Evolutionary conservation across 1,140 invertebrate genomes (phyloP), one percentile per base, ranked within the genome.

Genomic region (Dendroctonus ponderosae): DNA sequence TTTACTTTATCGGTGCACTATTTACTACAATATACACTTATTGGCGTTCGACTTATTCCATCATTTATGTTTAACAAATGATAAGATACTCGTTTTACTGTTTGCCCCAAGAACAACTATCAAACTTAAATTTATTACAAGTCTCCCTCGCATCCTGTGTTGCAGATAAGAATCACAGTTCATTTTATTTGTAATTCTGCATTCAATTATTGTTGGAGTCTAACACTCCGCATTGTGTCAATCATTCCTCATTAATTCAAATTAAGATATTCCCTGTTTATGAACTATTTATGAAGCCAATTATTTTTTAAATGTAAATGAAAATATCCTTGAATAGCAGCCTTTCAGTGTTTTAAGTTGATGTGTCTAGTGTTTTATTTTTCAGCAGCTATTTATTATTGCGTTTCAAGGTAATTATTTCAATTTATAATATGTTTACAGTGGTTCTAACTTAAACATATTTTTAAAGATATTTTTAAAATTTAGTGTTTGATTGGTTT

Each of bases 111-210:
- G 60, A 62, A 62, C 37, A 40, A 5, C 48, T 62, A 62, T 62
- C 60, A 62, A 51, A 48, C 11, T 43, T 42, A 42, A 62, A 62
- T 62, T 62, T 62, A 44, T 58, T 58, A 42, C 50, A 60, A 66
- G 64, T 54, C 71, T 72, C 60, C 68, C 54, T 68, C 59, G 66
- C 71, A 72, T 72, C 71, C 71, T 72, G 65, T 66, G 44, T 11
- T 43, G 5, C 12, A 62, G 68, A 71, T 71, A 71, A 70, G 58
- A 42, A 44, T 40, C 37, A 12, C 46, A 46, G 9, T 39, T 38
- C 41, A 11, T 39, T 40, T 62, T 46, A 52, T 44, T 11, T 26
- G 40, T 56, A 38, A 43, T 64, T 57, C 52, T 65, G 54, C 46
- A 65, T 65, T 56, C 42, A 65, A 48, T 46, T 48, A 40, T 11